phyloP scores from a whole-genome alignment of 2,797 vertebrate species.

The Alca torda region DNA sequence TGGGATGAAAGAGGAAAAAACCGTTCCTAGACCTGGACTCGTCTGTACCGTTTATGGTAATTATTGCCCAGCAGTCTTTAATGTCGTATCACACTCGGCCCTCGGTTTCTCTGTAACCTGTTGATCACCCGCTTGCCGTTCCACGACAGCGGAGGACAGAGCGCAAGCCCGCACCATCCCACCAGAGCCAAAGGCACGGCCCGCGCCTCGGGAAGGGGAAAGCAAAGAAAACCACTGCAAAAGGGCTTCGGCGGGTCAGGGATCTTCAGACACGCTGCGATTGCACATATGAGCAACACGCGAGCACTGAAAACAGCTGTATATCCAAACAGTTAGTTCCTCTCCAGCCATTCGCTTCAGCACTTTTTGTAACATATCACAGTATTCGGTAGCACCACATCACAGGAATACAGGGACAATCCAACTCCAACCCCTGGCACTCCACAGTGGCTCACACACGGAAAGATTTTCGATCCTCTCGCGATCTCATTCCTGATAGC shows the following conservation, averaged over 20 bases:
- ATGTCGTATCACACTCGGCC: background rate
- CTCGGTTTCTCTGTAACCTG: background rate
- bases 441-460: background rate
- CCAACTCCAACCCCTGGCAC: background rate
- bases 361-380: background rate
- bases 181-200: background rate
- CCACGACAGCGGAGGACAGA: background rate
- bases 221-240: background rate
- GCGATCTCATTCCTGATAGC: background rate
- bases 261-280: background rate
- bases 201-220: background rate
- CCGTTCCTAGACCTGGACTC: slow-evolving; percentile 18
- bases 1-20: slow-evolving; percentile 40
- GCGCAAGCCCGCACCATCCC: background rate
- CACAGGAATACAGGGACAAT: background rate
- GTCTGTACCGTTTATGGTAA: background rate
- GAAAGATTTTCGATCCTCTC: background rate
- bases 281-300: rapidly evolving
- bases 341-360: background rate
- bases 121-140: background rate
- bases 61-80: background rate
- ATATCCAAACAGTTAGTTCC: background rate
- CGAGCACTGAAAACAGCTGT: background rate
- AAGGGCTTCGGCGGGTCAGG: background rate
- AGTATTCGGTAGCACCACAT: background rate